Percentiles rank a stretch among this genome's conserved stretches.
These are phyloP conservation scores for Heliconius congener DNA, from an alignment of 1,140 invertebrate genomes.

Conservation along the genomic window DNA sequence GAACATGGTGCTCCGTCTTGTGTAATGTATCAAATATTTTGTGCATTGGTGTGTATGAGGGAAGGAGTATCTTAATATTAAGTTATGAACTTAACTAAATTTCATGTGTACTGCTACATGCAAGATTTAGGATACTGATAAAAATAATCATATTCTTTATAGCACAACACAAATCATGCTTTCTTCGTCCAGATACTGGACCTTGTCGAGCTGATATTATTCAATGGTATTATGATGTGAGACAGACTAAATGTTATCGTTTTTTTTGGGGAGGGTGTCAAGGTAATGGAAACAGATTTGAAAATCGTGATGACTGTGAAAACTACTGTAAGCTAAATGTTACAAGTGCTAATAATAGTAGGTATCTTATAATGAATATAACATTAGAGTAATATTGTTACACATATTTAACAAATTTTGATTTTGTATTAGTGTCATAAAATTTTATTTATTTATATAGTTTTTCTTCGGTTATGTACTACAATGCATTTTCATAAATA, in stretches of 20 bases:
- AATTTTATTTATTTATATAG: too few species aligned
- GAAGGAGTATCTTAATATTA: not conserved
- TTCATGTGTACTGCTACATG: too few species aligned
- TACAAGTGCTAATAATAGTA: conserved; percentile 34
- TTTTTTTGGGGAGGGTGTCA: conserved; percentile 98
- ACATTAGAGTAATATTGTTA: too few species aligned
- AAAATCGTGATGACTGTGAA: conserved; percentile 90
- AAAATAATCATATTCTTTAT: conserved; percentile 28
- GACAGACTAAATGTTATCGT: conserved; percentile 91
- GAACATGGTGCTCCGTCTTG: too few species aligned
- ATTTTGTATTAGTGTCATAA: too few species aligned
- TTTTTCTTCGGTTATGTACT: too few species aligned
- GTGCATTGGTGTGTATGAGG: too few species aligned
- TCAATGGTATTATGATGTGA: conserved; percentile 93
- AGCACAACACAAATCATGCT: conserved; percentile 84
- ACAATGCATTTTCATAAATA: too few species aligned
- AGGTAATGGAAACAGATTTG: conserved; percentile 95
- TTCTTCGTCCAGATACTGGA: conserved; percentile 86
- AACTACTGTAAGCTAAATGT: conserved; percentile 84
- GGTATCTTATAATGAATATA: conserved; percentile 18
- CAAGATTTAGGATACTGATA: too few species aligned
- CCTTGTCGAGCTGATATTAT: conserved; percentile 91
- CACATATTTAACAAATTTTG: too few species aligned
- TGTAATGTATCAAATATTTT: too few species aligned
- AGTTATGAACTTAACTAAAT: too few species aligned